Conservation (phyloP, 2,113 vertebrate genomes). For the Astur gentilis region DNA sequence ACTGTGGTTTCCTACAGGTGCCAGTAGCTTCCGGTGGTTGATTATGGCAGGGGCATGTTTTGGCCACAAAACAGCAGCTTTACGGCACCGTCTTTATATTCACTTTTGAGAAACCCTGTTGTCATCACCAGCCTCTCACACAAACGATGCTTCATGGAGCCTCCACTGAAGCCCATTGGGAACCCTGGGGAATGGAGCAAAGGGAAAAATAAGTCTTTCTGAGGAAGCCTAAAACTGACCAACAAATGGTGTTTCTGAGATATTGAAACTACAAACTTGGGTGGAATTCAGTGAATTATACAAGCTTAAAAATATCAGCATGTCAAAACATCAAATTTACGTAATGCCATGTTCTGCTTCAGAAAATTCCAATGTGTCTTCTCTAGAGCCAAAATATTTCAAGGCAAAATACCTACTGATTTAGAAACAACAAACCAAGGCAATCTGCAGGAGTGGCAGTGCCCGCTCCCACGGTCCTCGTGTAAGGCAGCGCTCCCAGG, state of each 20-base stretch:
- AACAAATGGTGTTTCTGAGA: neutral
- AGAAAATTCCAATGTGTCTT: neutral
- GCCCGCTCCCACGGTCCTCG: accelerated
- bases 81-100: neutral
- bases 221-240: neutral
- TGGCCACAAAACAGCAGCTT: neutral
- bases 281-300: neutral
- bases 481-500: accelerated
- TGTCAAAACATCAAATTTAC: neutral
- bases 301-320: neutral
- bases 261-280: neutral
- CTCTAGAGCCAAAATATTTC: neutral
- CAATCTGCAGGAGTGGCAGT: neutral
- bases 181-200: neutral
- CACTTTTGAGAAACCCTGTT: neutral
- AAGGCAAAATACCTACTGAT: neutral
- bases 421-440: neutral
- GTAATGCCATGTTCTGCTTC: neutral
- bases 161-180: neutral
- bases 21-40: neutral
- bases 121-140: neutral
- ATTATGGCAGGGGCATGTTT: neutral
- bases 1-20: neutral
- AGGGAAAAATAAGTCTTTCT: neutral
- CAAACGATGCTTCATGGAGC: neutral